These are phyloP conservation scores for Drosophila anomalata DNA, from an alignment of 2,888 invertebrate species.

Conservation along the genomic window DNA sequence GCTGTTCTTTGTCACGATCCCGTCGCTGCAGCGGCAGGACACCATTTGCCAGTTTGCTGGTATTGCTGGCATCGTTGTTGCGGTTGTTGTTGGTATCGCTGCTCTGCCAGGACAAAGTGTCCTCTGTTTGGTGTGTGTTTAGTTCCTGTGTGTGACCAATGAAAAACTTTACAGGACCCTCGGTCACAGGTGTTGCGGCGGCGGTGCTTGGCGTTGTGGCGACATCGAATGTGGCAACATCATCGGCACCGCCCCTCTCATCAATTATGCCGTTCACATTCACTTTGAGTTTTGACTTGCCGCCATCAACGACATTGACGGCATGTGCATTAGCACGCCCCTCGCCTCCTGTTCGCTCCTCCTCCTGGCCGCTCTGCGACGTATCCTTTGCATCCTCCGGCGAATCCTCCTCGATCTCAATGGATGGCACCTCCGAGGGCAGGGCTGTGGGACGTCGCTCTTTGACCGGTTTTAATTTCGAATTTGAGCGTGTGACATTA, in stretches of 20 bases:
- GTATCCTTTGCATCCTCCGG: conserved; percentile 9
- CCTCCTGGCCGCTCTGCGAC: neutral
- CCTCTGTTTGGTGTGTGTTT: conserved; percentile 53
- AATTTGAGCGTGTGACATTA: conserved; percentile 63
- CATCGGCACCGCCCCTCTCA: conserved; percentile 49
- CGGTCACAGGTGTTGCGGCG: conserved; percentile 31
- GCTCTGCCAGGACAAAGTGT: conserved; percentile 63
- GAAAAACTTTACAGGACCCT: conserved; percentile 75
- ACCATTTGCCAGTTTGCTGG: conserved; percentile 60
- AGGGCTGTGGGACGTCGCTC: conserved; percentile 79
- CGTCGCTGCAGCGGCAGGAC: conserved; percentile 45
- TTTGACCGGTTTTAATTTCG: conserved; percentile 80
- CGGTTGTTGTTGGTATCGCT: conserved; percentile 65
- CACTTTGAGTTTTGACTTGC: conserved; percentile 64
- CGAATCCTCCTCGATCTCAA: conserved; percentile 34
- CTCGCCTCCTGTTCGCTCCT: conserved; percentile 3
- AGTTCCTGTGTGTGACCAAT: conserved; percentile 78
- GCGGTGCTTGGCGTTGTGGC: conserved; percentile 25
- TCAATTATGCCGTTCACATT: conserved; percentile 73
- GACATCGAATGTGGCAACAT: conserved; percentile 10
- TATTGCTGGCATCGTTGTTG: conserved; percentile 28
- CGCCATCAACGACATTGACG: conserved; percentile 25
- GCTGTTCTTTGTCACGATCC: conserved; percentile 18
- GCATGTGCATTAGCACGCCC: conserved; percentile 23
- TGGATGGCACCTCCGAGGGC: conserved; percentile 70